Evolutionary conservation across 2,113 vertebrate species (phyloP).

Genomic region (Nerophis ophidion): DNA sequence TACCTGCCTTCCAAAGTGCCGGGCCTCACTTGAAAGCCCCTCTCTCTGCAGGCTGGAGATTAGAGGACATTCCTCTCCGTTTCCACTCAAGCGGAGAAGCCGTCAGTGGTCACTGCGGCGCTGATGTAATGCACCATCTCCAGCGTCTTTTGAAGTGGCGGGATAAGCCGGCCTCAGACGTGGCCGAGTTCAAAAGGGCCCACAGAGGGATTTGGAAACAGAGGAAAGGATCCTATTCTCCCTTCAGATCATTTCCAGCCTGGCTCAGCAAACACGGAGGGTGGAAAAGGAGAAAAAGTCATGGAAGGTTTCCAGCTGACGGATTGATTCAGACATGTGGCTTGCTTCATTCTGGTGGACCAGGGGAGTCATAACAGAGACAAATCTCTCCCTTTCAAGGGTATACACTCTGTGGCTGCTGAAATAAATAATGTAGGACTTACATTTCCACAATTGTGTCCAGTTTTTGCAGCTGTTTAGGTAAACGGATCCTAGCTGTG

Average conservation of each 20-base stretch:
- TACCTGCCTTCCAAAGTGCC: constrained; percentile 33
- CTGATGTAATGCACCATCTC: constrained; percentile 27
- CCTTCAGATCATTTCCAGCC: constrained; percentile 47
- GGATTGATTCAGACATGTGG: constrained; percentile 27
- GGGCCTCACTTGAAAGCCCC: constrained; percentile 42
- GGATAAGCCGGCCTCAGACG: constrained; percentile 41
- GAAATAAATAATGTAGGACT: constrained; percentile 3
- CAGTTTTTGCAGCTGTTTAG: background rate
- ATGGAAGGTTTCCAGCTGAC: constrained; percentile 16
- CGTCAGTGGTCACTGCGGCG: constrained; percentile 33
- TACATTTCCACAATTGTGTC: too few relatives aligned
- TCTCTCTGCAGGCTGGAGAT: constrained; percentile 55
- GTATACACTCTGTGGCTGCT: constrained; percentile 5
- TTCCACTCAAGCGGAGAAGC: constrained; percentile 28
- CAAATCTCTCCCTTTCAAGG: constrained; percentile 9
- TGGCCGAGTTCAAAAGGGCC: constrained; percentile 29
- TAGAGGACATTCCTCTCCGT: constrained; percentile 47
- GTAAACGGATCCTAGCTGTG: constrained; percentile 5
- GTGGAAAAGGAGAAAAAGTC: background rate
- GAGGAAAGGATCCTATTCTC: constrained; percentile 35
- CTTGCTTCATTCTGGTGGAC: background rate
- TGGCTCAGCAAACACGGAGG: constrained; percentile 22
- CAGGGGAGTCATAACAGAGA: background rate
- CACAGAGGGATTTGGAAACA: constrained; percentile 43
- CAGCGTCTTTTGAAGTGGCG: constrained; percentile 54